Evolutionary conservation across 2,888 invertebrate species (phyloP).

Genomic region (Eristalinus aeneus): DNA sequence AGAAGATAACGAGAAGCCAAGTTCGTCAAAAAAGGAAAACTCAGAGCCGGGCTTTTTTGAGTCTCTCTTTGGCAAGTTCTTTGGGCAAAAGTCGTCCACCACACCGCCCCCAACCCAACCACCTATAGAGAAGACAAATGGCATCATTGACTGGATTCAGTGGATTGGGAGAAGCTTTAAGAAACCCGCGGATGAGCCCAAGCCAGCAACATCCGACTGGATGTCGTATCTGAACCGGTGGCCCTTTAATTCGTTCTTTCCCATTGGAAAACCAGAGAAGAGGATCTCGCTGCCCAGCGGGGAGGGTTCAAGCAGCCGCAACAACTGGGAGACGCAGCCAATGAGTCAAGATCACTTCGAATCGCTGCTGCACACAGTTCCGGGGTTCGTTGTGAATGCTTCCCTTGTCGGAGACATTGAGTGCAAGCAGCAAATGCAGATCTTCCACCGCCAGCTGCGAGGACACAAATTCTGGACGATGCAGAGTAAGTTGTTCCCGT

Average conservation of each 20-base stretch:
- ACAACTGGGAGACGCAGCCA: slow-evolving; percentile 62
- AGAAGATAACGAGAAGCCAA: slow-evolving; percentile 50
- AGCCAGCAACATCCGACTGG: slow-evolving; percentile 72
- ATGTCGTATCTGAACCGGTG: slow-evolving; percentile 77
- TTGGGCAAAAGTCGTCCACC: slow-evolving; percentile 54
- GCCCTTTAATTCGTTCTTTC: slow-evolving; percentile 78
- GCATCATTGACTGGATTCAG: slow-evolving; percentile 77
- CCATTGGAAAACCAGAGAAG: slow-evolving; percentile 74
- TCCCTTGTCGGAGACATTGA: slow-evolving; percentile 84
- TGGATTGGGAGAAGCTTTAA: slow-evolving; percentile 73
- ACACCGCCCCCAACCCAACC: slow-evolving; percentile 14
- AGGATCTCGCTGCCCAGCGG: slow-evolving; percentile 69
- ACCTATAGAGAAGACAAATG: slow-evolving; percentile 69
- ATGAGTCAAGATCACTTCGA: slow-evolving; percentile 81
- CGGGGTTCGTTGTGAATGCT: slow-evolving; percentile 86
- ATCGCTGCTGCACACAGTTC: slow-evolving; percentile 84
- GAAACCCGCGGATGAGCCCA: slow-evolving; percentile 56
- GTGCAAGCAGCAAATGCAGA: slow-evolving; percentile 86
- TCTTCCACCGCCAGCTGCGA: slow-evolving; percentile 85
- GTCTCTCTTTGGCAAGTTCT: slow-evolving; percentile 70
- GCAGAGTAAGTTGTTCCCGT: slow-evolving; percentile 83
- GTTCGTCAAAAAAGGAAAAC: slow-evolving; percentile 71
- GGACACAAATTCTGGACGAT: slow-evolving; percentile 87
- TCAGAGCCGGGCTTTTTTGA: slow-evolving; percentile 69
- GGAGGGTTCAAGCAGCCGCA: background rate